A percentile compares a stretch with the other conserved stretches of the same genome.
Evolutionary conservation across 1,140 invertebrate species (phyloP).

Genomic region (Trinorchestia longiramus): DNA sequence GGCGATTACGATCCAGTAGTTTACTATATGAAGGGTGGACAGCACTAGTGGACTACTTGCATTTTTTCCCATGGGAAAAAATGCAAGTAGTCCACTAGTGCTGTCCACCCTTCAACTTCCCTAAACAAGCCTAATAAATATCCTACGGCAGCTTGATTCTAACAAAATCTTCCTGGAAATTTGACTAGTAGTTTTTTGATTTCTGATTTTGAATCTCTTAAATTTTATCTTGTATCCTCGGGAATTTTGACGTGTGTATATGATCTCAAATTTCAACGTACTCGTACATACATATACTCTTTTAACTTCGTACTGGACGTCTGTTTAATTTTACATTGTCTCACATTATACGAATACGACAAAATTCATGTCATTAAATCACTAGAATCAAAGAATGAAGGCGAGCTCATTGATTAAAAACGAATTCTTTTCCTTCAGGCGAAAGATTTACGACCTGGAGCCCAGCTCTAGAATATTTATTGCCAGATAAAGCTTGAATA

Average conservation of each 20-base stretch:
- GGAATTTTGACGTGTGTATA: neutral
- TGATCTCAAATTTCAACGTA: neutral
- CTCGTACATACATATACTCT: neutral
- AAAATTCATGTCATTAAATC: neutral
- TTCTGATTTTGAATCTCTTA: neutral
- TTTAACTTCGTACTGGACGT: too few relatives aligned
- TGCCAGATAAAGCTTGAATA: slow-evolving; percentile 11
- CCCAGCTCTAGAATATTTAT: slow-evolving; percentile 1
- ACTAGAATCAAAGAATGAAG: neutral
- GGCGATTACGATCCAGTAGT: too few relatives aligned
- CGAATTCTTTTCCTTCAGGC: neutral
- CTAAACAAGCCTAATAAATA: too few relatives aligned
- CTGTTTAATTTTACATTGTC: neutral
- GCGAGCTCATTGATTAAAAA: slow-evolving; percentile 1
- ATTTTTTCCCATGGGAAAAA: too few relatives aligned
- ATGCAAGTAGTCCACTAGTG: too few relatives aligned
- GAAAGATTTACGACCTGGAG: neutral
- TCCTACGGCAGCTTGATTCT: too few relatives aligned
- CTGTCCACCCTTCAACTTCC: too few relatives aligned
- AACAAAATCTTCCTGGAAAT: neutral
- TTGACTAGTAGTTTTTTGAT: neutral
- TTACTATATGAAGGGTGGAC: too few relatives aligned
- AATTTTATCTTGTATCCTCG: neutral
- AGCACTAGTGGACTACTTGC: too few relatives aligned
- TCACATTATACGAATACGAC: neutral